Base-by-base conservation (phyloP, 2,888 invertebrate species). In the Stratiomys singularior region DNA sequence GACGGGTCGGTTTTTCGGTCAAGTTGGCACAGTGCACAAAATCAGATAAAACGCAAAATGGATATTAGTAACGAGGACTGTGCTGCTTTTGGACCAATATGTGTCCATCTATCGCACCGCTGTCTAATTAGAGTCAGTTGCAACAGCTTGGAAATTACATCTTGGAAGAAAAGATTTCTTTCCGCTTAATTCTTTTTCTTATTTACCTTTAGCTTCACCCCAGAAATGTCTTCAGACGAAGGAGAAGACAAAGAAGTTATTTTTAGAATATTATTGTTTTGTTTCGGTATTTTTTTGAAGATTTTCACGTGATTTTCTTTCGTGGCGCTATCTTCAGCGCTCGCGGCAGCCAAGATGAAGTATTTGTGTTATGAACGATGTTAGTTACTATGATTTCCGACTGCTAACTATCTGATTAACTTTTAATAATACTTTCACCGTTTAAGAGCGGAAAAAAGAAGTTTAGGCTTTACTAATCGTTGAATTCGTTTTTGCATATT, bases 391-490 rank as follows among this genome's bases (percentile, higher is more conserved):
- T 69, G 9, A 47, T 46, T 37, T 46, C 25, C 13, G 47, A 69
- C 47, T 47, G 21, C 46, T 69, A 69, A 47, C 58, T 72, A 21
- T 72, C 56, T 56, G 72, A 72, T 72, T 72, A 72, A 28, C 56
- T 72, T 72, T 72, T 72, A 72, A 72, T 72, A 72, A 72, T 72
- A 56, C 72, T 72, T 72, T 72, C 72, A 72, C 72, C 72, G 72
- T 72, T 72, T 72, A 72, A 11, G 37, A n/a, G 37, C n/a, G 23
- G 13, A 44, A 52, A 72, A n/a, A n/a, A 69, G 4, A 56, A 56
- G 28, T 28, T 56, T 46, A 72, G 37, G 72, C 52, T 30, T 72
- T 52, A 67, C 28, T 72, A 56, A 52, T 72, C 21, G 72, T 52
- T 13, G 21, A 28, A 25, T 27, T 72, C 27, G 30, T 72, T 72